Base-by-base conservation (phyloP, 2,797 vertebrate species). In the Darevskia nairensis region DNA sequence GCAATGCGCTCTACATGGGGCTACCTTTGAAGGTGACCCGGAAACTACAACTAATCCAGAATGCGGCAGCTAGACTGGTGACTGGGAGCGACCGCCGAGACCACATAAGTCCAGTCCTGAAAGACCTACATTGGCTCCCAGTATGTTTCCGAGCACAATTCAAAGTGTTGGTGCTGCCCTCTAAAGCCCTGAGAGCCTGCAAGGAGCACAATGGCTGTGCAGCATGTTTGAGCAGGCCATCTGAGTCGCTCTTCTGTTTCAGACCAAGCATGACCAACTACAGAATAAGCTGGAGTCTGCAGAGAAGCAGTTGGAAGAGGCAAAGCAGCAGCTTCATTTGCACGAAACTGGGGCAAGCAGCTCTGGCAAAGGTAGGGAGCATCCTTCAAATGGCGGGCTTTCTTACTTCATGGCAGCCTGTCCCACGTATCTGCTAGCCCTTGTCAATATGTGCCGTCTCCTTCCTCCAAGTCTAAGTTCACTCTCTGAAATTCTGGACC, bases 291-390 rank as follows among this genome's bases (percentile, higher is more conserved):
- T 98, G 94, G 98, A 98, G 80, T 94, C 94, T 0, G 95, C 98
- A 82, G 97, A 98, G 94, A 98, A 98, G 95, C 97, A 98, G 95
- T 90, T 99, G 95, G 98, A 97, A 84, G 98, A 98, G 91, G 96
- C 98, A 23, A 97, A 97, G 81, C 97, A 98, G 96, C 97, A 96
- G 95, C 94, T 96, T 13, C 95, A 97, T 94, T 66, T 93, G 81
- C 94, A 90, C 0, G 97, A 97, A 91, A 89, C 96, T 82, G 96
- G 94, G 92, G 95, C 95, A 89, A 93, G 91, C 21, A 92, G 88
- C 87, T 17, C 93, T 8, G 97, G 92, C 68, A 96, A 97, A 97
- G 98, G 98, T 99, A 96, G 89, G 95, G 39, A 19, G 10, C 23
- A 6, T 27, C 23, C 25, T 32, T 32, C 2, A 11, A 29, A 11